Evolutionary conservation across 2,888 invertebrate species (phyloP).

Genomic region (Platycheirus rosarum): DNA sequence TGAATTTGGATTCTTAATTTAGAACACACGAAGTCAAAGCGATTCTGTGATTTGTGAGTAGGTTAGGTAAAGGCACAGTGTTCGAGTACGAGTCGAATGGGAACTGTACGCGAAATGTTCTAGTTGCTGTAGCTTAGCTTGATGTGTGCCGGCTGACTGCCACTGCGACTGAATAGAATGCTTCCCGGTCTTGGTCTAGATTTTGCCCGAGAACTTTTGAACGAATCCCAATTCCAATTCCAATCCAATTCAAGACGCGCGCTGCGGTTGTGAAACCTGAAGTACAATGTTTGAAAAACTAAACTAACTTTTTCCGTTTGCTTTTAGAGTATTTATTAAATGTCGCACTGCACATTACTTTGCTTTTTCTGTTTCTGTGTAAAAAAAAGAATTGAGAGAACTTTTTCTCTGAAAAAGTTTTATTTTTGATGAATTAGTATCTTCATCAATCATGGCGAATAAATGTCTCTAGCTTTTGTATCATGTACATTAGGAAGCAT

Average conservation of each 20-base stretch:
- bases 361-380: conserved; percentile 3
- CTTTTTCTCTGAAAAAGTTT: conserved; percentile 33
- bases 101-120: conserved; percentile 29
- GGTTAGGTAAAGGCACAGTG: conserved; percentile 26
- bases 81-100: conserved; percentile 19
- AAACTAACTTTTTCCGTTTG: conserved; percentile 23
- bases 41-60: not conserved
- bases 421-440: conserved; percentile 19
- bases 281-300: conserved; percentile 21
- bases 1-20: conserved; percentile 54
- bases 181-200: conserved; percentile 34
- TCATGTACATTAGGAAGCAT: too few relatives aligned
- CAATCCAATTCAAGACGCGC: conserved; percentile 9
- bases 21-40: conserved; percentile 39
- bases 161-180: conserved; percentile 25
- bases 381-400: conserved; percentile 4
- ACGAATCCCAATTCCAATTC: too few relatives aligned
- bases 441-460: conserved; percentile 7
- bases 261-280: conserved; percentile 19
- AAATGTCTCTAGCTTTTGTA: conserved; percentile 27
- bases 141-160: conserved; percentile 48
- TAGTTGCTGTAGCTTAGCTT: too few relatives aligned
- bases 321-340: conserved; percentile 16
- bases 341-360: conserved; percentile 36
- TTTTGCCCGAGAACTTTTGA: conserved; percentile 44